Base-by-base conservation (phyloP, 2,888 invertebrate genomes). In the Spodoptera littoralis region DNA sequence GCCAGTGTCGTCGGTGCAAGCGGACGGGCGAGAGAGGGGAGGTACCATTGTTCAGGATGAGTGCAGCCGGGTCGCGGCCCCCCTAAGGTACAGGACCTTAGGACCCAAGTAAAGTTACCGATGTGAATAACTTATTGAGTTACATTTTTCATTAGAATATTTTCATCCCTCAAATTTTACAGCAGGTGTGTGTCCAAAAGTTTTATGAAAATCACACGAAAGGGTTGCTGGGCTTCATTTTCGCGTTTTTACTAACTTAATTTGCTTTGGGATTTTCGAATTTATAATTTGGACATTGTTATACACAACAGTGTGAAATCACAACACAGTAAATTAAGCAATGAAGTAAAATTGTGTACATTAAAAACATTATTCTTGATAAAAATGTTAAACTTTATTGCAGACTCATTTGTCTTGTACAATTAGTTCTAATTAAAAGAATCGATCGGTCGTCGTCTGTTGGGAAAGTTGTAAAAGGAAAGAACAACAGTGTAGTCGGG, bases 11-110 rank as follows among this genome's bases (percentile, higher is more conserved):
- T 60, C 71, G 70, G 65, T 81, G 79, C 76, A 81, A 67, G 66
- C 65, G 69, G 70, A 66, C 66, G 59, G 61, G 67, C 41, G 74
- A 49, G 47, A 56, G 52, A 42, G 49, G 42, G 55, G 30, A 41
- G 6, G 1, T 4, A 69, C 83, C 79, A 85, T 87, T 89, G 84
- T 85, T 83, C 77, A 76, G 85, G 84, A 84, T 85, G 86, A 88
- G 83, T 81, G 86, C 87, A 84, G 67, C 61, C 56, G 68, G 83
- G 77, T 82, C 84, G 82, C 74, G 77, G 71, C 71, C 67, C 67
- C 77, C 64, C 41, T 54, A 72, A 36, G 36, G 36, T 36, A 36
- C 36, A 8, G 65, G 65, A 73, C 74, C 73, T 60, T 59, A 63
- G 61, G 78, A 79, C 70, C 70, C 65, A 47, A 52, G 54, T 61